A percentile compares a stretch with the other conserved stretches of the same genome.
These are phyloP conservation scores for Chlamydotis undulata DNA, from an alignment of 2,113 vertebrate genomes.

Conservation along the genomic window DNA sequence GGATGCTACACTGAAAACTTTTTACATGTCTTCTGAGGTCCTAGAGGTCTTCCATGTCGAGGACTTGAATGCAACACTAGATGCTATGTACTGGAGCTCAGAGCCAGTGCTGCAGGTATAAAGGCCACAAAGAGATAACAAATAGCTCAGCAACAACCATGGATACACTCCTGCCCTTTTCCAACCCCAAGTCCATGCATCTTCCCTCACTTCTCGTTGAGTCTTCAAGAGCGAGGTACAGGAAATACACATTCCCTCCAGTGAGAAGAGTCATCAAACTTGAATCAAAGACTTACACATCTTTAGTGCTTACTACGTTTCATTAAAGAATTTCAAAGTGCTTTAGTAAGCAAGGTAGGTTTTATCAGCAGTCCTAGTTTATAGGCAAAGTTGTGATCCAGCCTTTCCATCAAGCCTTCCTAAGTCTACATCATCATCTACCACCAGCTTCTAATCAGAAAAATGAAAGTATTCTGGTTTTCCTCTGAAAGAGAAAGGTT, in stretches of 20 bases:
- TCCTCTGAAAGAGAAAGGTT: background rate
- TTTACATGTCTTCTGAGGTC: background rate
- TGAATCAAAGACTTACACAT: background rate
- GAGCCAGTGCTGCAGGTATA: slow-evolving; percentile 11
- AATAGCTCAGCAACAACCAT: slow-evolving; percentile 36
- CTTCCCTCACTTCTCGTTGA: background rate
- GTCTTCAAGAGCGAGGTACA: background rate
- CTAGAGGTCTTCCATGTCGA: slow-evolving; percentile 15
- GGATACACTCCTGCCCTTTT: background rate
- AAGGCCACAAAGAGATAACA: slow-evolving; percentile 19
- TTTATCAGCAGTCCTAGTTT: background rate
- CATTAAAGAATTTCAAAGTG: background rate
- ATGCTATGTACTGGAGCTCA: background rate
- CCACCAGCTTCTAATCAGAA: background rate
- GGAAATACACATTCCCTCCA: background rate
- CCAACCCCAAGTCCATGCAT: background rate
- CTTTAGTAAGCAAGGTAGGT: background rate
- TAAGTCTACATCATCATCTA: background rate
- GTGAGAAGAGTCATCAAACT: background rate
- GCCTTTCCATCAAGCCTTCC: background rate
- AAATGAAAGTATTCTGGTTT: background rate
- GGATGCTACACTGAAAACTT: background rate
- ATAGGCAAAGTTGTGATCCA: background rate
- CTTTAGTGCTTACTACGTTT: background rate
- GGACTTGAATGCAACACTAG: slow-evolving; percentile 39